These are phyloP conservation scores for Papilio helenus DNA, from an alignment of 1,140 invertebrate species.

Conservation along the genomic window DNA sequence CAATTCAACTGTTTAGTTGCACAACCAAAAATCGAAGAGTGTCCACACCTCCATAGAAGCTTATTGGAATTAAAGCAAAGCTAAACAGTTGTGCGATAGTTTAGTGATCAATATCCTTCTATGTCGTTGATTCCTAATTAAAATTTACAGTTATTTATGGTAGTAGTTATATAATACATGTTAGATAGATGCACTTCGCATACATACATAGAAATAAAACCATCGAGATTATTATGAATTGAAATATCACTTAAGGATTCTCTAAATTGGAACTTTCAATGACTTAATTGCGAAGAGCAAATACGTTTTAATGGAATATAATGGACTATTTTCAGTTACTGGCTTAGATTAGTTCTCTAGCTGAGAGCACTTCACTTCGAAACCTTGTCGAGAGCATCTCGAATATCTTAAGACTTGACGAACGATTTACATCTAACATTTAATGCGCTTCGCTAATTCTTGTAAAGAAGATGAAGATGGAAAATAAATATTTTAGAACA, in stretches of 20 bases:
- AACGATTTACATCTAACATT: background rate
- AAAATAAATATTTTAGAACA: background rate
- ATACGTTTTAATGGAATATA: slow-evolving; percentile 20
- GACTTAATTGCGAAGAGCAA: background rate
- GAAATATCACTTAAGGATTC: background rate
- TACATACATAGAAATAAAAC: too few relatives aligned
- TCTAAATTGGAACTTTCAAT: background rate
- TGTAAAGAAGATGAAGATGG: background rate
- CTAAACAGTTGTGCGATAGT: too few relatives aligned
- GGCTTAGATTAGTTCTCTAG: slow-evolving; percentile 10
- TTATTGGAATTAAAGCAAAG: too few relatives aligned
- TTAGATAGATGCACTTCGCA: too few relatives aligned
- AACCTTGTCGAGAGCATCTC: background rate
- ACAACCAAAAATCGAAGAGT: too few relatives aligned
- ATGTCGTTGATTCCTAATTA: too few relatives aligned
- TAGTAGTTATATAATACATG: too few relatives aligned
- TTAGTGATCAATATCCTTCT: too few relatives aligned
- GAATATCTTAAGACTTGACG: background rate
- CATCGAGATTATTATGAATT: background rate
- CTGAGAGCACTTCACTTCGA: background rate
- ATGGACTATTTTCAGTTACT: background rate
- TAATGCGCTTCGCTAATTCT: background rate
- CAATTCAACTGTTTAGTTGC: too few relatives aligned
- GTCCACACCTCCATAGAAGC: too few relatives aligned
- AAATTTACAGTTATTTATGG: too few relatives aligned